Evolutionary conservation across 1,140 invertebrate species (phyloP).

Genomic region (Lepeophtheirus salmonis): DNA sequence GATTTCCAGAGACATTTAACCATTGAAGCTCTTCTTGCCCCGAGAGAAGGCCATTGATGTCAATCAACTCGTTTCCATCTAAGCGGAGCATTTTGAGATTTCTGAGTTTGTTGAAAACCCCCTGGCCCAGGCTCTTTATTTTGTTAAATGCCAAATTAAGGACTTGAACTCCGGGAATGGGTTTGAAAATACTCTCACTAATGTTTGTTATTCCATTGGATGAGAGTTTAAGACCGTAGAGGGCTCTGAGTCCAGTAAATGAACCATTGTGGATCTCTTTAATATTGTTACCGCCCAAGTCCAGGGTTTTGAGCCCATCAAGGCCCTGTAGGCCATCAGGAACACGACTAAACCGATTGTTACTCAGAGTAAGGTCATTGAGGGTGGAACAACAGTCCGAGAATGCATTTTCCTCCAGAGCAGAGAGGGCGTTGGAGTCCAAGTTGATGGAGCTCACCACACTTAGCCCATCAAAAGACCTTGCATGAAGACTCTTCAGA

Average conservation of each 20-base stretch:
- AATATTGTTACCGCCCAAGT: slow-evolving; percentile 60
- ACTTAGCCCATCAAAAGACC: slow-evolving; percentile 53
- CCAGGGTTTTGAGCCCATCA: slow-evolving; percentile 50
- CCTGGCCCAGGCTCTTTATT: slow-evolving; percentile 45
- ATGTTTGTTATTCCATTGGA: slow-evolving; percentile 73
- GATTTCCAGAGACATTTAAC: slow-evolving; percentile 79
- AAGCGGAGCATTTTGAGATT: slow-evolving; percentile 64
- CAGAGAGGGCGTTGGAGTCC: slow-evolving; percentile 54
- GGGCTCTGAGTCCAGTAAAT: slow-evolving; percentile 53
- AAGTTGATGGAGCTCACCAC: slow-evolving; percentile 53
- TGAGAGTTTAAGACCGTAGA: slow-evolving; percentile 61
- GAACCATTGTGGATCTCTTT: slow-evolving; percentile 50
- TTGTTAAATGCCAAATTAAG: slow-evolving; percentile 70
- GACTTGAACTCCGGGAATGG: slow-evolving; percentile 59
- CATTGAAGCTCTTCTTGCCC: slow-evolving; percentile 59
- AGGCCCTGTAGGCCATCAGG: slow-evolving; percentile 53
- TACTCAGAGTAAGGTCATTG: slow-evolving; percentile 61
- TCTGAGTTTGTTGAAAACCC: slow-evolving; percentile 54
- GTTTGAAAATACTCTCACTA: slow-evolving; percentile 53
- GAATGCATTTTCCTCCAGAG: slow-evolving; percentile 56
- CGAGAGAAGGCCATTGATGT: slow-evolving; percentile 63
- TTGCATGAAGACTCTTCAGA: slow-evolving; percentile 52
- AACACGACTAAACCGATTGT: slow-evolving; percentile 49
- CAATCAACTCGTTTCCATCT: slow-evolving; percentile 60
- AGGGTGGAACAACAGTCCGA: slow-evolving; percentile 45